Percentiles rank a stretch among this genome's conserved stretches.
Evolutionary conservation across 2,888 invertebrate species (phyloP).

Genomic region (Ophion obscuratus): DNA sequence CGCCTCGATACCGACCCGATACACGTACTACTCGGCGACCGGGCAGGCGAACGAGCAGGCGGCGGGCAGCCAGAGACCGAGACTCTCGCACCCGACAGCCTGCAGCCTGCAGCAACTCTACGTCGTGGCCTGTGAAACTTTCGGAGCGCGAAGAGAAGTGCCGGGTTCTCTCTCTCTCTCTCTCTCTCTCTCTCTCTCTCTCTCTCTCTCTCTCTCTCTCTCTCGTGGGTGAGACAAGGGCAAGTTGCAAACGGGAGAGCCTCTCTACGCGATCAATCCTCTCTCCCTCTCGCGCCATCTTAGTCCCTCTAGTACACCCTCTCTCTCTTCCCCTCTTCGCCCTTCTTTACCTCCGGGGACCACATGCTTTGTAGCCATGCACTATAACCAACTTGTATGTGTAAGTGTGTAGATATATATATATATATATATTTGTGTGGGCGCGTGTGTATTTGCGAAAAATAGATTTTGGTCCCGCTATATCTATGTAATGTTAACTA

Average conservation of each 20-base stretch:
- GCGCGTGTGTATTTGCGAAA: background rate
- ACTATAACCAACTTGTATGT: conserved; percentile 43
- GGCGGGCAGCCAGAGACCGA: conserved; percentile 58
- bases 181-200: conserved; percentile 68
- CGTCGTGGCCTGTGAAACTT: conserved; percentile 69
- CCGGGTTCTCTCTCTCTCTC: conserved; percentile 71
- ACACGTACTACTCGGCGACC: conserved; percentile 67
- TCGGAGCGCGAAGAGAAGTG: conserved; percentile 72
- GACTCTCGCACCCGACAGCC: conserved; percentile 58
- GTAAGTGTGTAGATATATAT: conserved; percentile 23
- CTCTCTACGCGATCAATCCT: conserved; percentile 64
- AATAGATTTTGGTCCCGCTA: background rate
- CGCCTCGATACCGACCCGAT: conserved; percentile 75
- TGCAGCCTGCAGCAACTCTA: conserved; percentile 62
- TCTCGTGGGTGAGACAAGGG: conserved; percentile 49
- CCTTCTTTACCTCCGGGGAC: conserved; percentile 40
- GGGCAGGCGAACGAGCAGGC: conserved; percentile 61
- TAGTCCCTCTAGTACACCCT: conserved; percentile 51
- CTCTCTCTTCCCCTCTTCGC: conserved; percentile 59
- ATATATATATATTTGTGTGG: background rate
- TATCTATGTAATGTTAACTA: background rate
- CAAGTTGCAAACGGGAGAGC: conserved; percentile 54
- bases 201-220: conserved; percentile 69
- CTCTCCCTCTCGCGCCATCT: conserved; percentile 51
- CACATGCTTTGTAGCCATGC: conserved; percentile 47